phyloP scores from a whole-genome alignment of 2,797 vertebrate species.

The Rhabdomys pumilio region DNA sequence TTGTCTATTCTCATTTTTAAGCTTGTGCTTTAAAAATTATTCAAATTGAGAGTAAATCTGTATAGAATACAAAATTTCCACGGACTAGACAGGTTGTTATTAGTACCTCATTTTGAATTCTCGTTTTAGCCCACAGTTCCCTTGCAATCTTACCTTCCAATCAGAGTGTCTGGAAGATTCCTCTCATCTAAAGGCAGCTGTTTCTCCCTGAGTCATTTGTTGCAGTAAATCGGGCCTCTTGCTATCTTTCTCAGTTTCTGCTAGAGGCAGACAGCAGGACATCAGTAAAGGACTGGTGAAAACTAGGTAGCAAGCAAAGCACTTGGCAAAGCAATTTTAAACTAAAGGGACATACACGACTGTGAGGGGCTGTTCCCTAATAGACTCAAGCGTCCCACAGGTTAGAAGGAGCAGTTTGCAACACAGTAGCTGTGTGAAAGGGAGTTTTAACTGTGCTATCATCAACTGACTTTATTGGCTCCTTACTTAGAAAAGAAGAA shows the following conservation, averaged over 20 bases:
- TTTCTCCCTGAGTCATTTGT: not conserved
- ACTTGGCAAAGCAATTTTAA: not conserved
- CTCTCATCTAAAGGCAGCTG: not conserved
- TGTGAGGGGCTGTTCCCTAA: fast-evolving
- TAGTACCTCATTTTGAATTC: constrained; percentile 26
- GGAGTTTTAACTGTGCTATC: constrained; percentile 21
- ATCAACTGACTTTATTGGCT: not conserved
- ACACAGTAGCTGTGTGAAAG: not conserved
- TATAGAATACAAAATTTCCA: constrained; percentile 27
- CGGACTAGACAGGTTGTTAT: constrained; percentile 6
- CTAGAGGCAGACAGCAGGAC: not conserved
- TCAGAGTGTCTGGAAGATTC: not conserved
- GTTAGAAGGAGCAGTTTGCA: not conserved
- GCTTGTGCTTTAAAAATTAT: constrained; percentile 36
- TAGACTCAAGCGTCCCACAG: not conserved
- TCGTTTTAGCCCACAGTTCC: not conserved
- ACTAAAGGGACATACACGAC: not conserved
- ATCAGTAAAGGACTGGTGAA: not conserved
- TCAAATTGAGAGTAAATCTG: constrained; percentile 32
- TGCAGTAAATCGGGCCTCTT: constrained; percentile 3
- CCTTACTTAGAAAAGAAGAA: not conserved
- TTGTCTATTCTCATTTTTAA: constrained; percentile 63
- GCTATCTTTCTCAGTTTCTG: constrained; percentile 5
- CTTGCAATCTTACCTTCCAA: not conserved
- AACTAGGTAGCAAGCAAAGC: not conserved